Base-by-base conservation (phyloP, 2,797 vertebrate genomes). In the Arrhamphus sclerolepis region DNA sequence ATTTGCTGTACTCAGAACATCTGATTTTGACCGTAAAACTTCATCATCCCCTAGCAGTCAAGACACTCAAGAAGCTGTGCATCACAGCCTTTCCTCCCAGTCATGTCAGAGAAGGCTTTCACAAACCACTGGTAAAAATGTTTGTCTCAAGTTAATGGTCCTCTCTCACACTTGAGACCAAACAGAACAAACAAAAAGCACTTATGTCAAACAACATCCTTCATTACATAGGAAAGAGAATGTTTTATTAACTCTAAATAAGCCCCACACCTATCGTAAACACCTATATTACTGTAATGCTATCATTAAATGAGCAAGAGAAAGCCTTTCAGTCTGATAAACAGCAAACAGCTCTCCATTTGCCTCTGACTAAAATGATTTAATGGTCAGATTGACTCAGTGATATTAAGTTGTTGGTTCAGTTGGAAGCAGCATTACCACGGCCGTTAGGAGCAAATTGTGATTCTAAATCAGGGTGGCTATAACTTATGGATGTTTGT, bases 131-230 rank as follows among this genome's bases (percentile, higher is more conserved):
- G 84, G 89, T 90, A 91, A 91, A 90, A 90, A 89, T 89, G 86
- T 89, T 88, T 89, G 85, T 89, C 86, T 91, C 75, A 88, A 88
- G 84, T 92, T 91, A 92, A 91, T 92, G 90, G 89, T 88, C 71
- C 73, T 87, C 80, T 75, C 78, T 89, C 88, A 88, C 89, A 89
- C 91, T 82, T 68, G 89, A 92, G 90, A 91, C 89, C 85, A 87
- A 87, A 88, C 80, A 86, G 82, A 89, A 90, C 90, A 91, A 91
- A 91, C 89, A 92, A 91, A 91, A 88, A 91, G 89, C 91, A 92
- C 90, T 92, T 91, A 92, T 83, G 83, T 84, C 87, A 83, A 89
- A 88, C 86, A 87, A 77, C 81, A 88, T 84, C 79, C 84, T 87
- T 87, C 88, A 88, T 88, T 89, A 87, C 85, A 87, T 88, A 86